Evolutionary conservation across 64 coral and sea anemone genomes (phyloP), one percentile per base, ranked within the genome.

Genomic region (Pachyseris speciosa): DNA sequence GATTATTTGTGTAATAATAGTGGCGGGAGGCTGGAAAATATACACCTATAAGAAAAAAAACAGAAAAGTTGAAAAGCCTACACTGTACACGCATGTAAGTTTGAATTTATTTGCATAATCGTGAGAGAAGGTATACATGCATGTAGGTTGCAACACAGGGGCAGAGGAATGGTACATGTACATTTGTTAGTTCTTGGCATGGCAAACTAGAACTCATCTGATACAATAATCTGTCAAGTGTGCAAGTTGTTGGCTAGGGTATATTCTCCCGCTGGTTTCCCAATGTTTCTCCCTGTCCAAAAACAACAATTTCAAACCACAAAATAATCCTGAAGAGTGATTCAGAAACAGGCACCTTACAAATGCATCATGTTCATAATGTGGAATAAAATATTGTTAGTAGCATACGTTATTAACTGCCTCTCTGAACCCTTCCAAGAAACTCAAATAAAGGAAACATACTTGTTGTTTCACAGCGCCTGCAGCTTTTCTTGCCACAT

Each of bases 401-500:
- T 55, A 55, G n/a, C n/a, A n/a, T n/a, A n/a, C n/a, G n/a, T n/a
- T n/a, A n/a, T n/a, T n/a, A n/a, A 32, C 64, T 67, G 25, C 30
- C 26, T 9, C 64, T 67, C 25, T 67, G 25, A 30, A 33, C 64
- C 26, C 26, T 27, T 67, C 4, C 25, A 67, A 67, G 1, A 38
- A 69, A 69, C 0, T 19, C 8, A 39, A 69, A 69, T 19, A 69
- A 69, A 33, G 30, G 26, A 67, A 31, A 67, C 5, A 37, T 69
- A 69, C 72, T 79, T 79, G 75, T 79, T 33, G 33, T 58, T 26
- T 69, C 67, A 47, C 72, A 78, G 24, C 58, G 37, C 24, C 73
- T 42, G 63, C 87, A 89, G 20, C 28, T 52, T 20, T 74, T 76
- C 28, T 89, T 89, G 25, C 87, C 87, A 58, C 64, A 80, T 32